Conservation (phyloP, 2,797 vertebrate genomes). For the Phrynocephalus guinanensis region DNA sequence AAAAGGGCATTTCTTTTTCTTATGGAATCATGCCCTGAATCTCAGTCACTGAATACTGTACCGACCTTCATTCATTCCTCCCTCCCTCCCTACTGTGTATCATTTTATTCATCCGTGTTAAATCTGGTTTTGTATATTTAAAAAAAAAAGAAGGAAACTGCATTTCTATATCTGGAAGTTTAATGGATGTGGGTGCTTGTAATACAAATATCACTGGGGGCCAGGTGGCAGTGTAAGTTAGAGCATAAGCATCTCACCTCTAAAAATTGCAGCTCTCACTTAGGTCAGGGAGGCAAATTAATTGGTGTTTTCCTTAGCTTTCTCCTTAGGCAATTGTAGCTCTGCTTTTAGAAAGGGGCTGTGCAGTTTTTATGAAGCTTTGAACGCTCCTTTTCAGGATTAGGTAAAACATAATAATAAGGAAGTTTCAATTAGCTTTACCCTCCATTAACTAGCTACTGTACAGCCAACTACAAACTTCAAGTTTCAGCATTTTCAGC, state of each 20-base stretch:
- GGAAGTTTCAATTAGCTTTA: neutral
- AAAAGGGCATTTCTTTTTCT: too few species aligned
- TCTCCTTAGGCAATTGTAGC: conserved; percentile 21
- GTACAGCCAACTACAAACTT: neutral
- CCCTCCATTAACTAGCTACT: neutral
- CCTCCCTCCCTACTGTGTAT: neutral
- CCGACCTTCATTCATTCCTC: neutral
- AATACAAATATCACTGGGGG: conserved; percentile 55
- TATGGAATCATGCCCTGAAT: too few species aligned
- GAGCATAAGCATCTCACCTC: conserved; percentile 22
- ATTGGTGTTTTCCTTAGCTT: conserved; percentile 39
- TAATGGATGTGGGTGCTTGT: conserved; percentile 39
- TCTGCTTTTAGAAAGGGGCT: conserved; percentile 37
- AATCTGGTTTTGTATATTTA: conserved; percentile 68
- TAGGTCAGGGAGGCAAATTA: conserved; percentile 53
- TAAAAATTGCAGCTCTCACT: conserved; percentile 54
- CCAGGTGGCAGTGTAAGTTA: conserved; percentile 51
- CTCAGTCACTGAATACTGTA: conserved; percentile 27
- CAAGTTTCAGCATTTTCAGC: neutral
- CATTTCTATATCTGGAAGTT: conserved; percentile 51
- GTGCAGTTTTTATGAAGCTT: conserved; percentile 6
- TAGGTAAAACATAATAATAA: neutral
- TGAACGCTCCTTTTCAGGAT: neutral
- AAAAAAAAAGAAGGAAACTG: conserved; percentile 47
- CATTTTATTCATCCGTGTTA: conserved; percentile 48